Conservation (phyloP, 2,797 vertebrate genomes). For the Sparus aurata region DNA sequence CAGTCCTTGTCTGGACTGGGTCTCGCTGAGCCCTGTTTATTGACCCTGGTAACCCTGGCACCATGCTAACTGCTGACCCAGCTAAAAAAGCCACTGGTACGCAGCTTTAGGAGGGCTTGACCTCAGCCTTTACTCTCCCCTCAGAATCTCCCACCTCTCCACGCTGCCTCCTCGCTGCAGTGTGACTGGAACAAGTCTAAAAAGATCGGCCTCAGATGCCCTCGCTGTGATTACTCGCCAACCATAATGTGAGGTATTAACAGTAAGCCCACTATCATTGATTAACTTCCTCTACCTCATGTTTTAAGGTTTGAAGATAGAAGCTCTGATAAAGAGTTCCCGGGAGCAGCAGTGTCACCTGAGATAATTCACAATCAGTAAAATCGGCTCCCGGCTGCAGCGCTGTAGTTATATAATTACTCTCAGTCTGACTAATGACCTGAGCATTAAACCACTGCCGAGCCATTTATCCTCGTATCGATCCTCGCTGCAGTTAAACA, state of each 20-base stretch:
- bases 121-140: constrained; percentile 21
- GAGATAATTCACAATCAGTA: constrained; percentile 57
- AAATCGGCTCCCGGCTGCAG: constrained; percentile 60
- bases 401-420: constrained; percentile 71
- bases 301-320: constrained; percentile 29
- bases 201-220: constrained; percentile 7
- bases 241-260: constrained; percentile 37
- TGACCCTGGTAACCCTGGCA: constrained; percentile 63
- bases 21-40: constrained; percentile 55
- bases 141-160: background rate
- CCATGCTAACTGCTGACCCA: constrained; percentile 58
- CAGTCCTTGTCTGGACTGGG: constrained; percentile 67
- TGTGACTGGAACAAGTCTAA: background rate
- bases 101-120: constrained; percentile 33
- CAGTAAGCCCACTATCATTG: constrained; percentile 36
- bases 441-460: constrained; percentile 66
- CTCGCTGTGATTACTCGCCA: constrained; percentile 23
- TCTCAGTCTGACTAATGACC: constrained; percentile 73
- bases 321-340: constrained; percentile 49
- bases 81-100: constrained; percentile 41
- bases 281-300: constrained; percentile 29
- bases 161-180: background rate
- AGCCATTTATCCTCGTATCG: constrained; percentile 76
- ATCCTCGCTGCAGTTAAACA: constrained; percentile 70
- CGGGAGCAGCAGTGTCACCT: constrained; percentile 40